A percentile compares a stretch with the other conserved stretches of the same genome.
Evolutionary conservation across 2,797 vertebrate species (phyloP).

Genomic region (Sphenopsis melanotis): DNA sequence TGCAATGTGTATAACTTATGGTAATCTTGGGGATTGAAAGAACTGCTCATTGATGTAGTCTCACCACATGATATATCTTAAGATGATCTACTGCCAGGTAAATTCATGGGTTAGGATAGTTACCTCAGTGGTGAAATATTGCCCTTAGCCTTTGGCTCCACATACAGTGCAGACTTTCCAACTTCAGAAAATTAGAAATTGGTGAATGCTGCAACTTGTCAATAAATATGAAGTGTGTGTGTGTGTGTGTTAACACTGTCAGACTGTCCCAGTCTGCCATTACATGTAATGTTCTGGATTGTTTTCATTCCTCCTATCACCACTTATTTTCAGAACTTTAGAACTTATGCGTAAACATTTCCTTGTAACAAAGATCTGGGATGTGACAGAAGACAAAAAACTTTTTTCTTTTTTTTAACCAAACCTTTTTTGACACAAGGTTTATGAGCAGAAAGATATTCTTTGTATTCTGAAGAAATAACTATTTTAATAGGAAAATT

Average conservation of each 20-base stretch:
- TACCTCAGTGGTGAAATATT: constrained; percentile 48
- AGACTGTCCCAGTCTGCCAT: not conserved
- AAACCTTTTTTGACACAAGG: not conserved
- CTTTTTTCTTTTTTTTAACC: not conserved
- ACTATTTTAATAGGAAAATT: not conserved
- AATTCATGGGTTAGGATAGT: not conserved
- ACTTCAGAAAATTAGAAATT: not conserved
- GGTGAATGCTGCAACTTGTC: not conserved
- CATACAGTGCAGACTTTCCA: not conserved
- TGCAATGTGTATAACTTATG: not conserved
- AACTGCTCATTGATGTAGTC: not conserved
- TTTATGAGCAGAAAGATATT: not conserved
- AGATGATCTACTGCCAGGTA: constrained; percentile 24
- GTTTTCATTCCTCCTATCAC: not conserved
- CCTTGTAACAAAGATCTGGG: not conserved
- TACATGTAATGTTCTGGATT: not conserved
- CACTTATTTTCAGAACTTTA: not conserved
- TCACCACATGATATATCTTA: not conserved
- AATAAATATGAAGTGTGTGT: not conserved
- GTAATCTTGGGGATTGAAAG: not conserved
- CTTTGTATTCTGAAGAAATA: not conserved
- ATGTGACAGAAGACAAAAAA: not conserved
- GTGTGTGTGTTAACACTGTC: not conserved
- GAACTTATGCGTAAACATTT: not conserved
- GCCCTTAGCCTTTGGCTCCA: constrained; percentile 33